These are phyloP conservation scores for Montipora sp. DNA, from an alignment of 64 coral and sea anemone species.

Conservation along the genomic window DNA sequence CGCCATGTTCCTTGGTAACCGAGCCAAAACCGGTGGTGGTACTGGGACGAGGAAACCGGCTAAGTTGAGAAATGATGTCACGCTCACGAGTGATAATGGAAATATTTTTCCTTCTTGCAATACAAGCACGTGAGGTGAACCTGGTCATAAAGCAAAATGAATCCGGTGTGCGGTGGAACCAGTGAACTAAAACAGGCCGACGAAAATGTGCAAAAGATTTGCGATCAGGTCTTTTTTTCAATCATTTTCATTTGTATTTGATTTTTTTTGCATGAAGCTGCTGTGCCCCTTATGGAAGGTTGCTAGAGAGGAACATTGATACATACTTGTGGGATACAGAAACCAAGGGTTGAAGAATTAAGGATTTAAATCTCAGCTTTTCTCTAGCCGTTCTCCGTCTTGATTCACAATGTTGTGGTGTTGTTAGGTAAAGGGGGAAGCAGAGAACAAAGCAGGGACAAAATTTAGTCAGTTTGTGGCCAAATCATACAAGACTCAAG, in stretches of 20 bases:
- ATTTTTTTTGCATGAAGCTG: too few relatives aligned
- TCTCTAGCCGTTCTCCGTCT: background rate
- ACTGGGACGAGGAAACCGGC: background rate
- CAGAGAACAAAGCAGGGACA: slow-evolving; percentile 57
- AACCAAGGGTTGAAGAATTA: too few relatives aligned
- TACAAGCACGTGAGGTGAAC: too few relatives aligned
- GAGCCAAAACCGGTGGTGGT: background rate
- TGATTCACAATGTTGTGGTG: background rate
- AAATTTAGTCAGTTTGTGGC: slow-evolving; percentile 69
- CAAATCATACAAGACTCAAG: slow-evolving; percentile 63
- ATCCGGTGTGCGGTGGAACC: slow-evolving; percentile 35
- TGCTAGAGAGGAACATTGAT: too few relatives aligned
- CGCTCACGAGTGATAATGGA: too few relatives aligned
- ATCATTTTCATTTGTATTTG: too few relatives aligned
- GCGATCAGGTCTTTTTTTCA: slow-evolving; percentile 28
- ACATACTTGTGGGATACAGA: too few relatives aligned
- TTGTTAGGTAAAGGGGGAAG: slow-evolving; percentile 66
- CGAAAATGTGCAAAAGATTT: slow-evolving; percentile 41
- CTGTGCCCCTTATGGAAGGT: too few relatives aligned
- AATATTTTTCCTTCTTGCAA: background rate
- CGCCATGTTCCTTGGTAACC: slow-evolving; percentile 84
- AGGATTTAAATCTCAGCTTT: too few relatives aligned
- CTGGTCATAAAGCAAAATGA: background rate
- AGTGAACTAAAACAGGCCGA: slow-evolving; percentile 10
- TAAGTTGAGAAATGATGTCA: background rate